phyloP scores from a whole-genome alignment of 2,888 invertebrate species.

The Brachyptera putata region DNA sequence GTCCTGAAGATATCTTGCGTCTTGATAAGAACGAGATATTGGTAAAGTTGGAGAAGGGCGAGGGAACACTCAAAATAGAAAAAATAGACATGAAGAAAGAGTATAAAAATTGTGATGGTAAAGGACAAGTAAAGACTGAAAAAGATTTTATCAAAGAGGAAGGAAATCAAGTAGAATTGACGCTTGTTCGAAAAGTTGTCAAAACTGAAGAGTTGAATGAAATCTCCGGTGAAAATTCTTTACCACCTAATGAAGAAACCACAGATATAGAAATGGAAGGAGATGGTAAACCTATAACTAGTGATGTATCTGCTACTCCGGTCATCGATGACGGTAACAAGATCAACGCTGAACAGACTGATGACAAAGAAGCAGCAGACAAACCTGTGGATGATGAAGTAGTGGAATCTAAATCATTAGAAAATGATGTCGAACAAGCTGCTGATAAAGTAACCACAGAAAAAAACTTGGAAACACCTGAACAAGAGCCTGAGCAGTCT shows the following conservation, averaged over 20 bases:
- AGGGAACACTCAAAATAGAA: slow-evolving; percentile 59
- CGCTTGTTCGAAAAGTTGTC: slow-evolving; percentile 19
- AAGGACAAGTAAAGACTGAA: slow-evolving; percentile 18
- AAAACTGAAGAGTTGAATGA: slow-evolving; percentile 8
- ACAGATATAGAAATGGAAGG: slow-evolving; percentile 35
- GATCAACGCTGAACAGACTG: slow-evolving; percentile 14
- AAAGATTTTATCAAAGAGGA: slow-evolving; percentile 27
- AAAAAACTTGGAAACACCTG: slow-evolving; percentile 13
- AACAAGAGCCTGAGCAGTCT: slow-evolving; percentile 19
- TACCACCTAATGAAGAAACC: slow-evolving; percentile 30
- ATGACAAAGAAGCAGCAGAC: slow-evolving; percentile 20
- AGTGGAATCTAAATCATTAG: neutral
- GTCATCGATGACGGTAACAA: slow-evolving; percentile 8
- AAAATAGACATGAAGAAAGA: slow-evolving; percentile 56
- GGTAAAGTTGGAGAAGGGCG: slow-evolving; percentile 58
- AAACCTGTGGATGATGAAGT: neutral
- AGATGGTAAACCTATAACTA: slow-evolving; percentile 15
- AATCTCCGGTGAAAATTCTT: no score
- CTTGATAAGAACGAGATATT: slow-evolving; percentile 59
- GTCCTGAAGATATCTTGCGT: slow-evolving; percentile 55
- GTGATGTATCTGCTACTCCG: no score
- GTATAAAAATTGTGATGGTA: slow-evolving; percentile 22
- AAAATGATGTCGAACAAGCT: neutral
- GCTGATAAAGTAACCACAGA: neutral
- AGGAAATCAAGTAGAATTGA: slow-evolving; percentile 31